Base-by-base conservation (phyloP, 2,888 invertebrate species). In the Aphelenchoides bicaudatus region DNA sequence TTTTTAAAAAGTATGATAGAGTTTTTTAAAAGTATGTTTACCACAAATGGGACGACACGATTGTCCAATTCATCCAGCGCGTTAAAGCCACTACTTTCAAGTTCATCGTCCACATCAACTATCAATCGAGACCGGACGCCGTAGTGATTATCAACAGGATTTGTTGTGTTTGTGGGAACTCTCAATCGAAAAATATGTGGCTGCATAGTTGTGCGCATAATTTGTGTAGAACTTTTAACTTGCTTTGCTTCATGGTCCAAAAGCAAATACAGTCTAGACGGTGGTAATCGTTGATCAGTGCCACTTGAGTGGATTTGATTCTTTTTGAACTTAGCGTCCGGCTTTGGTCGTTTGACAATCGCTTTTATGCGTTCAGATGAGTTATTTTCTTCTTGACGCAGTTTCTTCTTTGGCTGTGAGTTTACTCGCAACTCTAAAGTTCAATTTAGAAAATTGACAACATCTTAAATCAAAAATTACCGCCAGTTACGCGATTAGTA, bases 221-320 rank as follows among this genome's bases (percentile, higher is more conserved):
- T 10, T 10, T 43, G 21, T 19, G 43, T n/a, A 10, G 43, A 25
- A 19, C 10, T 10, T 34, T 34, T 34, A 13, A 34, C 34, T 34
- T 13, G 13, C 16, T 13, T 13, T 13, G 13, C 13, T 13, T 34
- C 16, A 13, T 34, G 13, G 8, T 43, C 43, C 43, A 43, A n/a
- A n/a, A n/a, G 23, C 43, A 43, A n/a, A n/a, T 43, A 43, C 10
- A 49, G 49, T 10, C 49, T 30, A 39, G 49, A 49, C 29, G 31
- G 49, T 39, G 49, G 49, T 30, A 47, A 47, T 49, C 10, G 39
- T n/a, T 43, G 43, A 43, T 43, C 25, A 8, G 8, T 43, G 23
- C 43, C n/a, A n/a, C 43, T 21, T 8, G 43, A 43, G 16, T 21
- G 21, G 23, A 43, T 43, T n/a, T 19, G 23, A n/a, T n/a, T n/a